Evolutionary conservation across 2,113 vertebrate species (phyloP).

Genomic region (Jacana jacana): DNA sequence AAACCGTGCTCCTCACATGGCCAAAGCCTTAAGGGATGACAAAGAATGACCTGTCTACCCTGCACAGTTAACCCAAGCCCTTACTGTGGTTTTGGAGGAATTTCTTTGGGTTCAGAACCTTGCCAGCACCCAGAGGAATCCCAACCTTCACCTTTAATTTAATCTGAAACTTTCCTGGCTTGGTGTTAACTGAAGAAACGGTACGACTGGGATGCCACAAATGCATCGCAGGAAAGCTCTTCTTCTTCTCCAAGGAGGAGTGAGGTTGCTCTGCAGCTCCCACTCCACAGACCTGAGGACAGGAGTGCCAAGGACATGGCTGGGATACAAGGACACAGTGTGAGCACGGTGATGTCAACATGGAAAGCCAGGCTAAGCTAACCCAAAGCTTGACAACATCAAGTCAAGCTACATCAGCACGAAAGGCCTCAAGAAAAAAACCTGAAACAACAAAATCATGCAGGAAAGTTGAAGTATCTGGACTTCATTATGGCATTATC

Average conservation of each 20-base stretch:
- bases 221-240: not conserved
- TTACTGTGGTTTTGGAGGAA: not conserved
- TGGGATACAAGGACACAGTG: not conserved
- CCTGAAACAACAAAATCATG: not conserved
- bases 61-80: not conserved
- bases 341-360: not conserved
- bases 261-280: not conserved
- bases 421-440: not conserved
- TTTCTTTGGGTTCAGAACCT: not conserved
- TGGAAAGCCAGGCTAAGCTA: not conserved
- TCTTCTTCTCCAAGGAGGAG: not conserved
- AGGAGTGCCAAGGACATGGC: not conserved
- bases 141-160: not conserved
- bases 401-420: not conserved
- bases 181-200: not conserved
- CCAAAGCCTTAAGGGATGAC: not conserved
- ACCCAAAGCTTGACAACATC: not conserved
- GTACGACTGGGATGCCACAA: not conserved
- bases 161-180: not conserved
- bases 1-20: not conserved
- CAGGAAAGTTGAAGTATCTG: not conserved
- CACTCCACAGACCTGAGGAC: not conserved
- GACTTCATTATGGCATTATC: not conserved
- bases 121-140: fast-evolving
- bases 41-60: not conserved